Evolutionary conservation across 2,797 vertebrate genomes (phyloP), one percentile per base, ranked within the genome.

Genomic region (Macropodus opercularis): DNA sequence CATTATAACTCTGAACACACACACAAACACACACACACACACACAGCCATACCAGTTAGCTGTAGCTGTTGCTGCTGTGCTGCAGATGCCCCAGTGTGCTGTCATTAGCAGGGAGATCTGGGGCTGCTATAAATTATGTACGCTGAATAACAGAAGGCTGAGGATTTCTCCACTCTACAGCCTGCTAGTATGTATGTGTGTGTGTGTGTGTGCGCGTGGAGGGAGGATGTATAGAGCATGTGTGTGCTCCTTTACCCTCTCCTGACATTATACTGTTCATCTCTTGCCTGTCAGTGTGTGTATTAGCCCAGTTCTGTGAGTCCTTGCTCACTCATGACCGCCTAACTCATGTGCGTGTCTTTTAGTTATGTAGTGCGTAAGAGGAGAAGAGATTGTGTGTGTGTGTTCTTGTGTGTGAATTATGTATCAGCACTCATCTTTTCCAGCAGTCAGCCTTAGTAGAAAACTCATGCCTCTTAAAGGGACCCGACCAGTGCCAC

Each of bases 61-160:
- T 84, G 79, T 85, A 85, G 82, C 79, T 82, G 69, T 72, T 83
- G 85, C 85, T 79, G 86, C 84, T 86, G 80, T 84, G 88, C 85
- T 88, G 87, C 86, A 90, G 85, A 89, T 90, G 81, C 86, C 85
- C 84, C 76, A 83, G 86, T 82, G 85, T 87, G 85, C 86, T 88
- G 87, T 90, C 85, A 87, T 90, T 89, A 87, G 87, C 81, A 77
- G 72, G 77, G 80, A 91, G 90, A 91, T 91, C 87, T 92, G 86
- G 89, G 85, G 85, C 87, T 92, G 83, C 77, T 90, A 89, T 91
- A 87, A 91, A 92, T 92, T 89, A 92, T 91, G 89, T 86, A 91
- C 77, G 79, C 77, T 73, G 86, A 85, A 88, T 87, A 88, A 90
- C 90, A 88, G 84, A 88, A 88, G 79, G 80, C 86, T 79, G 87